A percentile compares a stretch with the other conserved stretches of the same genome.
Conservation (phyloP, 2,888 invertebrate genomes). For the Zaprionus lineosus region DNA sequence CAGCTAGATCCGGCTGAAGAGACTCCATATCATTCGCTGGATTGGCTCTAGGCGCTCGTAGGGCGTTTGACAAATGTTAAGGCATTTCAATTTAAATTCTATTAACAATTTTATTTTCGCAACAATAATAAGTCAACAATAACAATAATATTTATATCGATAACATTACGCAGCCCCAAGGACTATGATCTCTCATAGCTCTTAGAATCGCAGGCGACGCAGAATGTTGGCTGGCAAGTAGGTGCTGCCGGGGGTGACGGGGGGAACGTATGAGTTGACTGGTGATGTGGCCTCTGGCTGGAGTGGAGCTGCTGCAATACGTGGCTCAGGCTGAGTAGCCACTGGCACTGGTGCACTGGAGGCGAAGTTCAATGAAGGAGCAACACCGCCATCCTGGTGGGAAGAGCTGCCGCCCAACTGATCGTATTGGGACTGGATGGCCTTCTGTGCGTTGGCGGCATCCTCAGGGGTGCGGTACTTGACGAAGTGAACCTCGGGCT, state of each 20-base stretch:
- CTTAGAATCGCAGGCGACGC: conserved; percentile 65
- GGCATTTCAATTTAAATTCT: conserved; percentile 49
- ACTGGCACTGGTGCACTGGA: conserved; percentile 50
- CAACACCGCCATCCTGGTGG: conserved; percentile 72
- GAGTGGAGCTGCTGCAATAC: conserved; percentile 7
- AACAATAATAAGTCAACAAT: conserved; percentile 52
- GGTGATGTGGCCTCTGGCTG: conserved; percentile 43
- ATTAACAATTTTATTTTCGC: conserved; percentile 54
- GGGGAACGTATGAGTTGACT: conserved; percentile 58
- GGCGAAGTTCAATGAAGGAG: conserved; percentile 75
- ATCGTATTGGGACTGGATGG: conserved; percentile 79
- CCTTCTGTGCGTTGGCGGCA: conserved; percentile 74
- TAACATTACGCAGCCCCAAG: conserved; percentile 20
- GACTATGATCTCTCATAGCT: too few species aligned
- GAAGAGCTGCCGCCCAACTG: conserved; percentile 65
- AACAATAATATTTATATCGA: conserved; percentile 46
- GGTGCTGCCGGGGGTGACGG: conserved; percentile 59
- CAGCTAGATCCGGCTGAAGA: too few species aligned
- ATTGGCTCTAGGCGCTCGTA: too few species aligned
- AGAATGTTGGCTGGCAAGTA: conserved; percentile 72
- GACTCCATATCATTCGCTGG: too few species aligned
- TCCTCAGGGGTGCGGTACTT: conserved; percentile 80
- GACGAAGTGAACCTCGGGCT: conserved; percentile 79
- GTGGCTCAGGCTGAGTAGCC: conserved; percentile 3
- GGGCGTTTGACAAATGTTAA: conserved; percentile 30